phyloP scores from a whole-genome alignment of 1,140 invertebrate species.

The Monomorium pharaonis region DNA sequence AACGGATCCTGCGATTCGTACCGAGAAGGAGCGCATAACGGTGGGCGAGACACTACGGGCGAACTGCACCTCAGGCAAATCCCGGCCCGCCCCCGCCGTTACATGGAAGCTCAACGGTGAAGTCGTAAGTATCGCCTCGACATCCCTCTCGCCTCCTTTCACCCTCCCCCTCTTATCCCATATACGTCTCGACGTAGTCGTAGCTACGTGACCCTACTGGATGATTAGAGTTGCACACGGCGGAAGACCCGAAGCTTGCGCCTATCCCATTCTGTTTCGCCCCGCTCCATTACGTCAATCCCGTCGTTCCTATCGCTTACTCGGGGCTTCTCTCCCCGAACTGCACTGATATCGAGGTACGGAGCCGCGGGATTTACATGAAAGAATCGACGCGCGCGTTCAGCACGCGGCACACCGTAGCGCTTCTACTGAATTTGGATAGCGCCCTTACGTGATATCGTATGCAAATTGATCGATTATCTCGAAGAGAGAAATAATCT shows the following conservation, averaged over 20 bases:
- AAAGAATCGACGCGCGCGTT: constrained; percentile 21
- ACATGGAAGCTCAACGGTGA: constrained; percentile 93
- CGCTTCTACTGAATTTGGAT: background rate
- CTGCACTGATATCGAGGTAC: background rate
- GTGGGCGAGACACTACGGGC: constrained; percentile 90
- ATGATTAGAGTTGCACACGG: constrained; percentile 76
- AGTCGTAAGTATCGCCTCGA: constrained; percentile 87
- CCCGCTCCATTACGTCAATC: constrained; percentile 58
- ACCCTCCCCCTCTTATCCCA: background rate
- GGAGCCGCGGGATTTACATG: background rate
- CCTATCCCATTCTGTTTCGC: constrained; percentile 57
- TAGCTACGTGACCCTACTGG: constrained; percentile 78
- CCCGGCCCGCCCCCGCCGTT: constrained; percentile 91
- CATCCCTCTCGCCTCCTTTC: background rate
- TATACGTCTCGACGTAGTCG: constrained; percentile 56
- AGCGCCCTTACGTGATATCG: background rate
- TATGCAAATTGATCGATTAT: constrained; percentile 30
- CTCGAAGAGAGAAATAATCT: background rate
- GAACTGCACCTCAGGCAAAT: constrained; percentile 91
- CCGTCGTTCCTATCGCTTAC: background rate
- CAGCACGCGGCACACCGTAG: background rate
- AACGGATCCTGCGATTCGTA: constrained; percentile 80
- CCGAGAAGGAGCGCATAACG: constrained; percentile 79
- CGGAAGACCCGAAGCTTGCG: constrained; percentile 2
- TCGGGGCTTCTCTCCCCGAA: background rate